Conservation (phyloP, 2,888 invertebrate species). For the Volucella bombylans region DNA sequence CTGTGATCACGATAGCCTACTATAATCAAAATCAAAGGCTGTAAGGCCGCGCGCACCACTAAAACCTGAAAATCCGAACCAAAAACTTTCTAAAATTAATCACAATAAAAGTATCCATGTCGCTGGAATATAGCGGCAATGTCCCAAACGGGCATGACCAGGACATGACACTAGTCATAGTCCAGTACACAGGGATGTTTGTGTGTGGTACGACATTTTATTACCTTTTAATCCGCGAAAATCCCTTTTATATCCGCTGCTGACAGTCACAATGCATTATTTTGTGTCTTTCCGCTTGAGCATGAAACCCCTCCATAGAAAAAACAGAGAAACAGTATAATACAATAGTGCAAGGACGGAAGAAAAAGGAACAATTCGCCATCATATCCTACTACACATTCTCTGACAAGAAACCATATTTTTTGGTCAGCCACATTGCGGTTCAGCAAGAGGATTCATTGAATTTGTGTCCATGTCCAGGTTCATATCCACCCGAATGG, state of each 20-base stretch:
- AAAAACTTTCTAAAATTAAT: conserved; percentile 66
- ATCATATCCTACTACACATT: conserved; percentile 9
- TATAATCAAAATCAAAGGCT: conserved; percentile 48
- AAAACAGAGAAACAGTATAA: conserved; percentile 31
- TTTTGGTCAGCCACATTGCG: conserved; percentile 47
- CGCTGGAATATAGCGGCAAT: neutral
- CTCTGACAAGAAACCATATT: conserved; percentile 55
- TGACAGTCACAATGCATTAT: conserved; percentile 75
- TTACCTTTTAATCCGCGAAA: conserved; percentile 78
- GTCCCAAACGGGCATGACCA: conserved; percentile 4
- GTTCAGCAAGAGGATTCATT: conserved; percentile 36
- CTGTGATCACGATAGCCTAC: conserved; percentile 28
- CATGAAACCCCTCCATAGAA: neutral
- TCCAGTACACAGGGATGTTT: conserved; percentile 47
- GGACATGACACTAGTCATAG: conserved; percentile 30
- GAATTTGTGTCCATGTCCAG: conserved; percentile 42
- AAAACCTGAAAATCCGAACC: conserved; percentile 18
- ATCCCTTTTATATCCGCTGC: conserved; percentile 78
- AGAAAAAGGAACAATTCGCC: conserved; percentile 43
- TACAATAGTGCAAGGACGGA: conserved; percentile 40
- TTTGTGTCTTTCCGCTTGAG: conserved; percentile 24
- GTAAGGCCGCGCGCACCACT: neutral
- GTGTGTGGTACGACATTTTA: conserved; percentile 74
- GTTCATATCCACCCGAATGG: conserved; percentile 6
- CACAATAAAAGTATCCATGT: conserved; percentile 52